Base-by-base conservation (phyloP, 2,888 invertebrate genomes). In the Diaprepes abbreviatus region DNA sequence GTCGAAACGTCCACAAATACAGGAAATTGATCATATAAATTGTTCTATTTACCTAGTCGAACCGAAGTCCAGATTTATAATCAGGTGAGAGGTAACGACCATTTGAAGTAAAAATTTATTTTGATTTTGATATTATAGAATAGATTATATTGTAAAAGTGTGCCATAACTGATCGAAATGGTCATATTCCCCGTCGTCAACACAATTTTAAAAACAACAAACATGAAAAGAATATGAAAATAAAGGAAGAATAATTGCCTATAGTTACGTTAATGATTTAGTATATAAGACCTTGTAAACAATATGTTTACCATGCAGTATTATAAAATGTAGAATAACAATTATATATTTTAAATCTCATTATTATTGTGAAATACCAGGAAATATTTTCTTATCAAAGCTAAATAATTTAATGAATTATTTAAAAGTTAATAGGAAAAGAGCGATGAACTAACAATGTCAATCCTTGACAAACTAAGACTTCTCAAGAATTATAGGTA, bases 371-470 rank as follows among this genome's bases (percentile, higher is more conserved):
- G 43, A 60, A 50, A 62, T 50, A 62, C 28, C 35, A 35, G 50
- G 62, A 62, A 62, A 35, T 24, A 50, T 36, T 36, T 62, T 62
- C 50, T 50, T 52, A 50, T 50, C 38, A 52, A 62, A 35, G 19
- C 45, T 21, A 38, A 60, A 50, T 36, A 35, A 36, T n/a, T n/a
- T 62, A 62, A 62, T 62, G 62, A 62, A 62, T 50, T 10, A 62
- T 62, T 62, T 62, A 62, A 62, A 62, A 33, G 62, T 62, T 50
- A 19, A 24, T 36, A 38, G 35, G 24, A 62, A 62, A 31, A 48
- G 62, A 14, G 50, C 62, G 52, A 50, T 62, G 62, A 62, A 62
- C 62, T 62, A 50, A 48, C 62, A 62, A 62, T 62, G 62, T 21
- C 62, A 62, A 50, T 52, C 62, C 62, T 62, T 50, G 52, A 62